phyloP scores from a whole-genome alignment of 2,113 vertebrate species.

The Siphamia tubifer region DNA sequence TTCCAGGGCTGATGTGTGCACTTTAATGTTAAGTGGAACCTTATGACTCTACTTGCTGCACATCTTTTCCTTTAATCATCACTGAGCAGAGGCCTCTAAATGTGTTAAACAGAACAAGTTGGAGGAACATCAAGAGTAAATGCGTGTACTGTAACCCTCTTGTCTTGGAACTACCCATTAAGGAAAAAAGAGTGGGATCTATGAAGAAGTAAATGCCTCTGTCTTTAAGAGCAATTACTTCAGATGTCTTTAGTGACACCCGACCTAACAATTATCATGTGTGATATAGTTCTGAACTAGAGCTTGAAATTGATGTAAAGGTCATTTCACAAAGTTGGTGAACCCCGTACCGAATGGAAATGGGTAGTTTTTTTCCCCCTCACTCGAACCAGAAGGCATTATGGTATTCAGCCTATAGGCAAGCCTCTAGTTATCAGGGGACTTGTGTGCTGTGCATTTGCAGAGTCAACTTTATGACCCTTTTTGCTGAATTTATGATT shows the following conservation, averaged over 20 bases:
- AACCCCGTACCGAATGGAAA: conserved; percentile 46
- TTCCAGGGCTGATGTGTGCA: conserved; percentile 1
- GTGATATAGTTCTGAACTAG: conserved; percentile 60
- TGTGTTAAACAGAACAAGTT: not conserved
- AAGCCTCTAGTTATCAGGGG: not conserved
- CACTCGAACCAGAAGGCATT: conserved; percentile 20
- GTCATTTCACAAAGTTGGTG: conserved; percentile 55
- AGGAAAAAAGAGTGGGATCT: not conserved
- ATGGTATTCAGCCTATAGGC: not conserved
- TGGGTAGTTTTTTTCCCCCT: conserved; percentile 8
- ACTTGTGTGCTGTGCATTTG: not conserved
- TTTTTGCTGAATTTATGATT: conserved; percentile 16
- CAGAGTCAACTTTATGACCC: not conserved
- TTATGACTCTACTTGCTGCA: not conserved
- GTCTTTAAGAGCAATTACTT: conserved; percentile 57
- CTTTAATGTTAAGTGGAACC: conserved; percentile 11
- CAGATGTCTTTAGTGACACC: conserved; percentile 65
- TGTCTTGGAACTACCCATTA: conserved; percentile 17
- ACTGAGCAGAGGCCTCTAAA: not conserved
- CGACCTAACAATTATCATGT: conserved; percentile 65
- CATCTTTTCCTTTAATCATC: not conserved
- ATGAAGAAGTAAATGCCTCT: conserved; percentile 18
- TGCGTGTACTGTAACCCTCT: not conserved
- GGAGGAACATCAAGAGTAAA: not conserved
- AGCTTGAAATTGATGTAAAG: conserved; percentile 72